Evolutionary conservation across 2,113 vertebrate genomes (phyloP), one percentile per base, ranked within the genome.

Genomic region (Mesocricetus auratus): DNA sequence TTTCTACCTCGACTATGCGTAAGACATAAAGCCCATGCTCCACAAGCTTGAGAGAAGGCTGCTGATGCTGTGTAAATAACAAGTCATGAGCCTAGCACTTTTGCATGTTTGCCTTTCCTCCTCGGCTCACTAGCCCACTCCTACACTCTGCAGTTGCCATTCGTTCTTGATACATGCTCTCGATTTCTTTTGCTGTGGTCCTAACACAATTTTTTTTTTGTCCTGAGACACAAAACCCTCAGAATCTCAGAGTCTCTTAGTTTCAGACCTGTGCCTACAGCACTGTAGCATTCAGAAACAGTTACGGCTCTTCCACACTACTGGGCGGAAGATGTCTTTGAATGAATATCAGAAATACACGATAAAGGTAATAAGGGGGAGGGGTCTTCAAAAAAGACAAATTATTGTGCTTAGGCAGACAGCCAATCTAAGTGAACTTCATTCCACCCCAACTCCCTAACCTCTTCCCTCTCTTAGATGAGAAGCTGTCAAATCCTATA

Each of bases 401-500:
- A 96, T 96, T 95, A 93, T 31, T 91, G 89, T 94, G 78, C 89
- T 94, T 95, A 93, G 77, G 93, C 91, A 97, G 92, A 93, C 42
- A 94, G 77, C 36, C 64, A 96, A 97, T 90, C 89, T 91, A 85
- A 85, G 93, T 81, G 94, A 94, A 94, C 86, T 78, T 93, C 73
- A 45, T 92, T 91, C 69, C 42, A 78, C 64, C 68, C 56, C 42
- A 82, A 42, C 71, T 94, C 94, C 77, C 88, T 94, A 95, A 81
- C 91, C 71, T 96, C 94, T 94, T 73, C 90, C 92, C 68, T 83
- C 93, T 1, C 17, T 0, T 2, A 17, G 85, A 95, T 94, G 92
- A 94, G 92, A 97, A 97, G 90, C 82, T 88, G 96, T 88, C 62
- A 97, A 94, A 97, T 94, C 95, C 45, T 96, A 85, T 81, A 53